A percentile compares a stretch with the other conserved stretches of the same genome.
phyloP scores from a whole-genome alignment of 92 coral and sea anemone genomes.

The Pocillopora grandis region DNA sequence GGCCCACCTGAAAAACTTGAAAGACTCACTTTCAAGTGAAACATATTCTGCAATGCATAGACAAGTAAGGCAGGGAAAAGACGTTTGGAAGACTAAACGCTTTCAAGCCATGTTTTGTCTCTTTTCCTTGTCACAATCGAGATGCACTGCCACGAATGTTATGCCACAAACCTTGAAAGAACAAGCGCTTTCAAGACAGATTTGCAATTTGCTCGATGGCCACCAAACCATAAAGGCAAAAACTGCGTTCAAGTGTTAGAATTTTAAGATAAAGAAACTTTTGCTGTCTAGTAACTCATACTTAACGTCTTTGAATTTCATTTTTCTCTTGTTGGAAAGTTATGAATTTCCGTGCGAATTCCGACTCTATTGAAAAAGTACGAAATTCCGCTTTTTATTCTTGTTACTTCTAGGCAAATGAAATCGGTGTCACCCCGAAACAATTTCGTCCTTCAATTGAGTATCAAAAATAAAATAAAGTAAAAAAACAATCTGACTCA shows the following conservation, averaged over 20 bases:
- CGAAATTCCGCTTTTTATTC: neutral
- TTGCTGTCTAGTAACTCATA: neutral
- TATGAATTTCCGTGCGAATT: neutral
- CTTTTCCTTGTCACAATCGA: neutral
- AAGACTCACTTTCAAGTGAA: conserved; percentile 37
- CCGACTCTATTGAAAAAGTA: neutral
- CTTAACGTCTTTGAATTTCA: neutral
- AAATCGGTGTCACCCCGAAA: too few relatives aligned
- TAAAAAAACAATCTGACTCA: too few relatives aligned
- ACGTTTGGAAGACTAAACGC: conserved; percentile 35
- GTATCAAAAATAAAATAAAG: too few relatives aligned
- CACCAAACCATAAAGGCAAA: neutral
- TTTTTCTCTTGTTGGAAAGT: neutral
- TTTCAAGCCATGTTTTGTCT: conserved; percentile 23
- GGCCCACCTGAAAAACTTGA: neutral
- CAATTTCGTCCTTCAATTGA: too few relatives aligned
- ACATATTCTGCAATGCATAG: conserved; percentile 1
- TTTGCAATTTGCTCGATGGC: neutral
- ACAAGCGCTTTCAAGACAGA: conserved; percentile 10
- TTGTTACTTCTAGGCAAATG: accelerated
- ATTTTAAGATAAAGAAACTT: too few relatives aligned
- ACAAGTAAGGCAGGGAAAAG: neutral
- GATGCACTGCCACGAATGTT: neutral
- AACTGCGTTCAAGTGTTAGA: too few relatives aligned
- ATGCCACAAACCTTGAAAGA: neutral